These are phyloP conservation scores for Tryphoninae sp. DNA, from an alignment of 2,888 invertebrate species.

Conservation along the genomic window DNA sequence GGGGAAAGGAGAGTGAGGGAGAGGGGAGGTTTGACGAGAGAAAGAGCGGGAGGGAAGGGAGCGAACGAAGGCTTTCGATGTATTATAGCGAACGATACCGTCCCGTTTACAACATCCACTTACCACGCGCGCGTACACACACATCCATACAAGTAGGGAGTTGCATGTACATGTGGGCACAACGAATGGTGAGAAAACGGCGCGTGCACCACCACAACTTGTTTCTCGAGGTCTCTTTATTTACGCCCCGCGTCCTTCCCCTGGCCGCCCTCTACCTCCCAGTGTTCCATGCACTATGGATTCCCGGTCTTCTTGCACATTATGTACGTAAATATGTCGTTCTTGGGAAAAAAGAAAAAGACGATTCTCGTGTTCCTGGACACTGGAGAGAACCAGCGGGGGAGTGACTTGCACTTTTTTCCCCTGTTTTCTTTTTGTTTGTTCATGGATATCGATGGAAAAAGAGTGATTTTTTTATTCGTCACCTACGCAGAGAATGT, in stretches of 20 bases:
- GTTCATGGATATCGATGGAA: background rate
- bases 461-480: background rate
- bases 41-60: background rate
- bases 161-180: background rate
- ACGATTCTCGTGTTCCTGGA: background rate
- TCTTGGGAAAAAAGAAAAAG: background rate
- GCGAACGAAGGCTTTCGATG: background rate
- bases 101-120: background rate
- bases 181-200: conserved; percentile 55
- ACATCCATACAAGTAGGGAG: background rate
- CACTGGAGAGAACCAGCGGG: background rate
- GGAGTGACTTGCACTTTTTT: background rate
- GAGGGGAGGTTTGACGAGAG: background rate
- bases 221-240: conserved; percentile 54
- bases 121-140: background rate
- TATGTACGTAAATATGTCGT: background rate
- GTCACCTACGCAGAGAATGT: background rate
- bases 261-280: too few species aligned
- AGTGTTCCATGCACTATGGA: background rate
- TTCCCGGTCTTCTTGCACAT: background rate
- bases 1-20: conserved; percentile 3
- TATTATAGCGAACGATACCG: background rate
- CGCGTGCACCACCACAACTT: conserved; percentile 60
- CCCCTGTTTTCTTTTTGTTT: background rate
- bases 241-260: background rate